phyloP scores from a whole-genome alignment of 2,888 invertebrate genomes.

The Chrysolina oricalcia region DNA sequence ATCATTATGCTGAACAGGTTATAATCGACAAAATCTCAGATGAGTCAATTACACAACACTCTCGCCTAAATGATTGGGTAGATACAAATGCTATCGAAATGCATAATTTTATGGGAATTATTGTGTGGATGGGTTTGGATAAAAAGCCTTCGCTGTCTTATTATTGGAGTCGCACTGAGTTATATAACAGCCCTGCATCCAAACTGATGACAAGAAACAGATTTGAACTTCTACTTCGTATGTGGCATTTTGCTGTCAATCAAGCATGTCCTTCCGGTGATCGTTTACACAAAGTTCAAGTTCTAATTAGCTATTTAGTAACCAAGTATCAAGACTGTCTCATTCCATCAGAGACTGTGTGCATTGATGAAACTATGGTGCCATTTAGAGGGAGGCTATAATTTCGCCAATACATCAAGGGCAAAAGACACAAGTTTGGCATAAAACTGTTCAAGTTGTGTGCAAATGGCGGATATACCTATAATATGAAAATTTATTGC shows the following conservation, averaged over 20 bases:
- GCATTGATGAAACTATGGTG: conserved; percentile 41
- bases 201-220: conserved; percentile 38
- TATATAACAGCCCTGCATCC: neutral
- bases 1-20: neutral
- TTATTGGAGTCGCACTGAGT: no score
- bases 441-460: no score
- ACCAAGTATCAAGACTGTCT: conserved; percentile 21
- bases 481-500: conserved; percentile 10
- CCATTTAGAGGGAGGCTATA: conserved; percentile 43
- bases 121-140: conserved; percentile 44
- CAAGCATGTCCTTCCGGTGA: conserved; percentile 16
- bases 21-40: conserved; percentile 20
- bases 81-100: conserved; percentile 25
- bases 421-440: neutral
- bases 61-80: conserved; percentile 22
- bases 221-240: conserved; percentile 39
- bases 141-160: conserved; percentile 2
- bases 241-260: conserved; percentile 43
- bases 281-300: conserved; percentile 31
- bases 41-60: conserved; percentile 2
- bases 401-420: conserved; percentile 16
- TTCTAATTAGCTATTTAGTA: conserved; percentile 15
- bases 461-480: conserved; percentile 13
- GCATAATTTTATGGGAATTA: conserved; percentile 34
- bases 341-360: neutral